A percentile compares a stretch with the other conserved stretches of the same genome.
phyloP scores from a whole-genome alignment of 2,113 vertebrate genomes.

The Okapia johnstoni region DNA sequence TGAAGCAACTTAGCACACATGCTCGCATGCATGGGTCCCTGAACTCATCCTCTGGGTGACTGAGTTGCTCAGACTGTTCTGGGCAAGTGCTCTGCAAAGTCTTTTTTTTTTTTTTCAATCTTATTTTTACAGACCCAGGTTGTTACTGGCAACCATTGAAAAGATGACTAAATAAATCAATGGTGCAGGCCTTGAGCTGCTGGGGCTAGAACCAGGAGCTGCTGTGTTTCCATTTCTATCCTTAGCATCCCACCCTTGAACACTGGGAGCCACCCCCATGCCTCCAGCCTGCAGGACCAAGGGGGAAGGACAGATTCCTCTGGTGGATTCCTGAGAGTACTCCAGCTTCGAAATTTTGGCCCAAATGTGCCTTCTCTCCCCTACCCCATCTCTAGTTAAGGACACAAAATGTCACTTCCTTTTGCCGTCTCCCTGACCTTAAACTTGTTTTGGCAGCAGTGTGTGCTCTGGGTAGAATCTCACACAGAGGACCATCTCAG shows the following conservation, averaged over 20 bases:
- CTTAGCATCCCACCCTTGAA: not conserved
- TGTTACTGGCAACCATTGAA: conserved; percentile 50
- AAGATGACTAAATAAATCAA: not conserved
- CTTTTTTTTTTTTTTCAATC: not conserved
- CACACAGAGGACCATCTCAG: not conserved
- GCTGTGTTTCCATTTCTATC: not conserved
- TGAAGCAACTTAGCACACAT: not conserved
- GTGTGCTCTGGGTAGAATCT: rapidly evolving
- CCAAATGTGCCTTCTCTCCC: not conserved
- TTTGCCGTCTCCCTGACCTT: not conserved
- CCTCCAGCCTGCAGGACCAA: no score
- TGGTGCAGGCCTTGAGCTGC: not conserved
- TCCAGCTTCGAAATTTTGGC: not conserved
- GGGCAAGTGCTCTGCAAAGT: not conserved
- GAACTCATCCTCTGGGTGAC: not conserved
- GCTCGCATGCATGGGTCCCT: rapidly evolving
- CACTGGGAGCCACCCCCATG: rapidly evolving
- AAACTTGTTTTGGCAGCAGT: no score
- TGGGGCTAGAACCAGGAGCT: not conserved
- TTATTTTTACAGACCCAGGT: not conserved
- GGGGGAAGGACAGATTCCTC: rapidly evolving
- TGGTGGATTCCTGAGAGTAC: rapidly evolving
- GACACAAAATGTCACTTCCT: no score
- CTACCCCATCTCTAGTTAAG: not conserved
- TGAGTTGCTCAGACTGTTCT: rapidly evolving